Evolutionary conservation across 2,797 vertebrate genomes (phyloP).

Genomic region (Phyllotis vaccarum): DNA sequence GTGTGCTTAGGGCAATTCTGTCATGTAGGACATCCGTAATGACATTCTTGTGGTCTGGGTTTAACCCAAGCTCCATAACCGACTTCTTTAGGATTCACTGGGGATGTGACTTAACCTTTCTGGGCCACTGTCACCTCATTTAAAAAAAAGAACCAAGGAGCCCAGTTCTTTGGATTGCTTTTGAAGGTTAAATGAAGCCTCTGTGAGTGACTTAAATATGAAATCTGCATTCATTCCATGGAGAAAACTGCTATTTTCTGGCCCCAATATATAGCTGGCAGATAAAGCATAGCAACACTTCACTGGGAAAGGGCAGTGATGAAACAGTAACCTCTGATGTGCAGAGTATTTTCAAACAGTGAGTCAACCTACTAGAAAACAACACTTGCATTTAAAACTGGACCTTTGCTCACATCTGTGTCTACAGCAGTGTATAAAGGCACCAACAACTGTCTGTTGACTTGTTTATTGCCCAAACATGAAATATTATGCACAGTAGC

Average conservation of each 20-base stretch:
- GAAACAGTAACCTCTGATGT: neutral
- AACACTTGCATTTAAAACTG: neutral
- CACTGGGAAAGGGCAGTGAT: rapidly evolving
- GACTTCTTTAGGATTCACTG: neutral
- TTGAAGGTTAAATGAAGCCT: neutral
- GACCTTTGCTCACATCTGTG: neutral
- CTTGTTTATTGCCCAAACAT: neutral
- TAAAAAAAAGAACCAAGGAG: neutral
- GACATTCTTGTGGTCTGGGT: constrained; percentile 41
- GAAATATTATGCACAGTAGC: neutral
- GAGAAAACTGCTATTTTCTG: neutral
- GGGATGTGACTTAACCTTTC: neutral
- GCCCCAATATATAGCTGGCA: no score
- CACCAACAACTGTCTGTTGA: neutral
- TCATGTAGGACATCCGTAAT: neutral
- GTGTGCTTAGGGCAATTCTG: constrained; percentile 46
- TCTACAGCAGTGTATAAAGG: neutral
- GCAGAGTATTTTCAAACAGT: neutral
- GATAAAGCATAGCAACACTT: rapidly evolving
- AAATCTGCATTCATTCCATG: neutral
- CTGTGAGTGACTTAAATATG: neutral
- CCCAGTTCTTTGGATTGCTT: neutral
- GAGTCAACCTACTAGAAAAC: neutral
- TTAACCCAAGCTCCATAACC: neutral
- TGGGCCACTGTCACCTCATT: neutral